phyloP scores from a whole-genome alignment of 1,140 invertebrate genomes.

The Bombus balteatus region DNA sequence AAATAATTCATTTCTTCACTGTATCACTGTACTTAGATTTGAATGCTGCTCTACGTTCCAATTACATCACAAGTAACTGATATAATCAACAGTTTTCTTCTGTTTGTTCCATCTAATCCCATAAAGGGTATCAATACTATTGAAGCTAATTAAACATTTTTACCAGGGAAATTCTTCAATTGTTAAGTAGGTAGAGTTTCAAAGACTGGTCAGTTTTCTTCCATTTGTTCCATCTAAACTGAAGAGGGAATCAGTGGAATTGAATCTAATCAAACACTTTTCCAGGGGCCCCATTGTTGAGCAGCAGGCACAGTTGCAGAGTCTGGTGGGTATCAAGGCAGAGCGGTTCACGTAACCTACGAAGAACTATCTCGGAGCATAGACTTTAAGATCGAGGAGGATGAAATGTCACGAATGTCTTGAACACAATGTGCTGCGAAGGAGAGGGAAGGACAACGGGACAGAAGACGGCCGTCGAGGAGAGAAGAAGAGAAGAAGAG shows the following conservation, averaged over 20 bases:
- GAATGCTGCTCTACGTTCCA: not conserved
- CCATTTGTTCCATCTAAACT: not conserved
- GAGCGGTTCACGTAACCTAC: conserved; percentile 51
- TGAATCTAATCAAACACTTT: not conserved
- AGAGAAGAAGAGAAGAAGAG: not conserved
- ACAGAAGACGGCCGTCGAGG: conserved; percentile 35
- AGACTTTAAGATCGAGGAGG: conserved; percentile 65
- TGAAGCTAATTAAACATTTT: not conserved
- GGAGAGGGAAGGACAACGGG: conserved; percentile 50
- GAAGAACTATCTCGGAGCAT: conserved; percentile 61
- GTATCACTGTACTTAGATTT: not conserved
- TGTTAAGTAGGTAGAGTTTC: too few relatives aligned
- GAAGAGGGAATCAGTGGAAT: not conserved
- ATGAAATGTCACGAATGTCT: conserved; percentile 71
- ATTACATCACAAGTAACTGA: not conserved
- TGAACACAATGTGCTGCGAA: conserved; percentile 51
- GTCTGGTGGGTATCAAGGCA: conserved; percentile 8
- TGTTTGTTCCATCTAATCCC: not conserved
- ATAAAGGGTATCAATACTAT: not conserved
- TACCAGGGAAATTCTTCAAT: too few relatives aligned
- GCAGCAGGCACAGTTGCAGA: not conserved
- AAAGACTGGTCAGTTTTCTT: too few relatives aligned
- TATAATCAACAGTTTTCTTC: not conserved
- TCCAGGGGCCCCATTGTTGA: not conserved
- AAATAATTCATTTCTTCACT: not conserved